These are phyloP conservation scores for Drosophila niveifrons DNA, from an alignment of 2,888 invertebrate genomes.

Conservation along the genomic window DNA sequence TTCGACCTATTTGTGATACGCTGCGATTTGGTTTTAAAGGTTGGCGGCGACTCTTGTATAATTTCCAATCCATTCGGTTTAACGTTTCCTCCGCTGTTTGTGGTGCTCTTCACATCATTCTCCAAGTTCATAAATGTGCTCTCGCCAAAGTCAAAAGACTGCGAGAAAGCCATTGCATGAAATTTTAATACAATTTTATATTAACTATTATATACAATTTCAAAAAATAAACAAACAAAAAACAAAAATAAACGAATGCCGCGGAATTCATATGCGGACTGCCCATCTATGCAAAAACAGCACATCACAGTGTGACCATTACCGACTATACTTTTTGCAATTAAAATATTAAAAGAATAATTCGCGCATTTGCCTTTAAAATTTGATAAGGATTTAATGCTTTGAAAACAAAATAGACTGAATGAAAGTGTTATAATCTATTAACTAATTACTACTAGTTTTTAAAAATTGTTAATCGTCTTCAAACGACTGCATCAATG, in stretches of 20 bases:
- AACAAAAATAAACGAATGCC: slow-evolving; percentile 33
- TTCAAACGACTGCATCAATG: too few species aligned
- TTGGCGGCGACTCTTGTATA: slow-evolving; percentile 82
- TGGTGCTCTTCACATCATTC: slow-evolving; percentile 64
- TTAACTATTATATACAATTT: slow-evolving; percentile 13
- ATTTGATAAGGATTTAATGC: too few species aligned
- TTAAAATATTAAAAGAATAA: neutral
- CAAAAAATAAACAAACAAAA: slow-evolving; percentile 11
- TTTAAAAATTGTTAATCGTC: too few species aligned
- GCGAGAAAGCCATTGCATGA: slow-evolving; percentile 82
- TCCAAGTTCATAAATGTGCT: slow-evolving; percentile 83
- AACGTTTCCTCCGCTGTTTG: slow-evolving; percentile 19
- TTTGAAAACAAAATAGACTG: too few species aligned
- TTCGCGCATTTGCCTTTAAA: too few species aligned
- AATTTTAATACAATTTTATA: neutral
- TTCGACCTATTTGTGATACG: slow-evolving; percentile 24
- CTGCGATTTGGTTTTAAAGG: slow-evolving; percentile 26
- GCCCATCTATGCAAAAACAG: slow-evolving; percentile 20
- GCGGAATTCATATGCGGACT: slow-evolving; percentile 29
- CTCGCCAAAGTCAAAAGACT: slow-evolving; percentile 83
- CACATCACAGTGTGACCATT: neutral
- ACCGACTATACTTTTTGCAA: neutral
- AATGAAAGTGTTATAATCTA: too few species aligned
- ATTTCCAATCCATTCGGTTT: slow-evolving; percentile 54
- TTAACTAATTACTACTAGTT: too few species aligned